Evolutionary conservation across 2,888 invertebrate genomes (phyloP).

Genomic region (Chydorus sphaericus): DNA sequence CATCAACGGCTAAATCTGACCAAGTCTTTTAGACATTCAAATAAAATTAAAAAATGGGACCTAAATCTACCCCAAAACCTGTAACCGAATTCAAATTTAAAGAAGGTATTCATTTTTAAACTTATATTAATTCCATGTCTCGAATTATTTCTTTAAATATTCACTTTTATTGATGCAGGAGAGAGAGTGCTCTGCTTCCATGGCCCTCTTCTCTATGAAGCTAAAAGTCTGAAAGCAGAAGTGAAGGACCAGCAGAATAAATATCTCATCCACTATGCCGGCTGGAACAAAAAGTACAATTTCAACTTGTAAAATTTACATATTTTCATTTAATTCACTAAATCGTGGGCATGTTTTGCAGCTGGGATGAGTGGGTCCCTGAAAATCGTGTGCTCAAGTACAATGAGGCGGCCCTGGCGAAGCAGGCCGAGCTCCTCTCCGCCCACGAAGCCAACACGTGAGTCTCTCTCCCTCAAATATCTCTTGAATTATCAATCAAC

Average conservation of each 20-base stretch:
- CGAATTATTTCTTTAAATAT: background rate
- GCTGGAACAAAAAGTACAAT: conserved; percentile 93
- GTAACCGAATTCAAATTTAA: conserved; percentile 43
- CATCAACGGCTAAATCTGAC: too few species aligned
- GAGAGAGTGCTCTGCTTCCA: conserved; percentile 77
- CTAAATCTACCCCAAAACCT: conserved; percentile 31
- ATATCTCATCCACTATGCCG: conserved; percentile 91
- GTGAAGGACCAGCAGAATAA: conserved; percentile 74
- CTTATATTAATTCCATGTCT: background rate
- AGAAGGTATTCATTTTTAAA: conserved; percentile 40
- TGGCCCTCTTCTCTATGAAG: conserved; percentile 90
- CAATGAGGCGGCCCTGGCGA: conserved; percentile 73
- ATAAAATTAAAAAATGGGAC: conserved; percentile 44
- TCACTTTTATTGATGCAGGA: conserved; percentile 24
- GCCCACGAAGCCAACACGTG: conserved; percentile 51
- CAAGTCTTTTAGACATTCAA: too few species aligned
- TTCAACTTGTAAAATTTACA: background rate
- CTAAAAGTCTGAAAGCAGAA: conserved; percentile 77
- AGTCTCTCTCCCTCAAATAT: conserved; percentile 11
- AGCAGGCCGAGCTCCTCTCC: conserved; percentile 70
- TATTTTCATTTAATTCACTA: background rate
- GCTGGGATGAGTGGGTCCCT: conserved; percentile 86
- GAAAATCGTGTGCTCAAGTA: conserved; percentile 79
- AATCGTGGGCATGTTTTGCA: conserved; percentile 33
- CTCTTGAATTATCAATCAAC: conserved; percentile 5